Conservation (phyloP, 2,888 invertebrate species). For the Ariolimax columbianus region DNA sequence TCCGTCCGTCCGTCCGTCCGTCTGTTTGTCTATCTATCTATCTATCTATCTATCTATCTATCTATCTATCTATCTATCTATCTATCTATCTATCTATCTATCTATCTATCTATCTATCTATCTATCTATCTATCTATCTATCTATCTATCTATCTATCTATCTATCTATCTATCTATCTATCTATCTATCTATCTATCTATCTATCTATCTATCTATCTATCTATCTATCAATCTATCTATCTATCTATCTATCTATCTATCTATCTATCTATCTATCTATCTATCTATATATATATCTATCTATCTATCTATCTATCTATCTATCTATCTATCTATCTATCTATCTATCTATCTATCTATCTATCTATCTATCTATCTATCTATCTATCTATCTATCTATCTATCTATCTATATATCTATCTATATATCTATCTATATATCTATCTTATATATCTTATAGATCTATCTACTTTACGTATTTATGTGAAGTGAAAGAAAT, state of each 20-base stretch:
- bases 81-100: constrained; percentile 8
- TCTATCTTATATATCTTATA: too few relatives aligned
- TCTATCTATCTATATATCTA: too few relatives aligned
- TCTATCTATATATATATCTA: background rate
- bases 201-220: constrained; percentile 10
- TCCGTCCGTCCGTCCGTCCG: background rate
- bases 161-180: constrained; percentile 16
- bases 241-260: constrained; percentile 16
- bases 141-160: constrained; percentile 15
- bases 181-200: constrained; percentile 16
- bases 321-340: constrained; percentile 14
- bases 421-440: too few relatives aligned
- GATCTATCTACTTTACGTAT: too few relatives aligned
- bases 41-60: background rate
- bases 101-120: constrained; percentile 12
- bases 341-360: constrained; percentile 23
- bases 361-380: constrained; percentile 11
- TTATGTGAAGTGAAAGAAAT: too few relatives aligned
- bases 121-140: constrained; percentile 18
- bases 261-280: constrained; percentile 1
- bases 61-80: constrained; percentile 1
- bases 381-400: constrained; percentile 11
- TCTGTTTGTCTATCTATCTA: background rate
- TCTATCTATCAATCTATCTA: constrained; percentile 20
- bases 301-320: constrained; percentile 11